Percentiles rank a stretch among this genome's conserved stretches.
Evolutionary conservation across 2,888 invertebrate species (phyloP).

Genomic region (Synergus japonicus): DNA sequence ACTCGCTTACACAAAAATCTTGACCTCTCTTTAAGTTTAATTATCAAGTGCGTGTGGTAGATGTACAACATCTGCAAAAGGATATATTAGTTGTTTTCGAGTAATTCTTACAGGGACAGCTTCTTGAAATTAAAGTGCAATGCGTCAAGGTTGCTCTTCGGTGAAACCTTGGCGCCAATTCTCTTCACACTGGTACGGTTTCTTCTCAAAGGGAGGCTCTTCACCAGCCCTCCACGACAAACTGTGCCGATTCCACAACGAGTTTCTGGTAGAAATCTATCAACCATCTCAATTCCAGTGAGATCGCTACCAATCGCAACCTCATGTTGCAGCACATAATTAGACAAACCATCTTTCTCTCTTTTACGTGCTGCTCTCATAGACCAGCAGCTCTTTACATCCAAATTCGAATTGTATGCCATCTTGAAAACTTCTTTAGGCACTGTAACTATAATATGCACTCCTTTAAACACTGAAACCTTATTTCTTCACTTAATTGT

Average conservation of each 20-base stretch:
- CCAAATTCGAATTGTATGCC: conserved; percentile 58
- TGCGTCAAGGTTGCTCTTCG: not conserved
- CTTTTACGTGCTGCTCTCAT: conserved; percentile 53
- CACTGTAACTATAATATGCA: no score
- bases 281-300: conserved; percentile 64
- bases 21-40: conserved; percentile 1
- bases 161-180: conserved; percentile 48
- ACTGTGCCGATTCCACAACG: conserved; percentile 52
- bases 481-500: no score
- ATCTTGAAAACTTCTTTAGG: conserved; percentile 48
- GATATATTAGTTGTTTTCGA: not conserved
- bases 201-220: conserved; percentile 62
- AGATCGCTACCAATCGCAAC: conserved; percentile 62
- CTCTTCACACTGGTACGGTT: conserved; percentile 53
- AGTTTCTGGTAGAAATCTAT: conserved; percentile 61
- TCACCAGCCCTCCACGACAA: conserved; percentile 64
- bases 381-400: conserved; percentile 63
- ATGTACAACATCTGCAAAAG: conserved; percentile 25
- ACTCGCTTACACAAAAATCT: not conserved
- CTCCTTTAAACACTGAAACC: no score
- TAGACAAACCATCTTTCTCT: conserved; percentile 52
- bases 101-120: conserved; percentile 36
- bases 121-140: conserved; percentile 34
- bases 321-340: conserved; percentile 63
- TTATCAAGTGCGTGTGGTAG: conserved; percentile 11